Evolutionary conservation across 2,888 invertebrate genomes (phyloP), one percentile per base, ranked within the genome.

Genomic region (Lasioglossum marginatum): DNA sequence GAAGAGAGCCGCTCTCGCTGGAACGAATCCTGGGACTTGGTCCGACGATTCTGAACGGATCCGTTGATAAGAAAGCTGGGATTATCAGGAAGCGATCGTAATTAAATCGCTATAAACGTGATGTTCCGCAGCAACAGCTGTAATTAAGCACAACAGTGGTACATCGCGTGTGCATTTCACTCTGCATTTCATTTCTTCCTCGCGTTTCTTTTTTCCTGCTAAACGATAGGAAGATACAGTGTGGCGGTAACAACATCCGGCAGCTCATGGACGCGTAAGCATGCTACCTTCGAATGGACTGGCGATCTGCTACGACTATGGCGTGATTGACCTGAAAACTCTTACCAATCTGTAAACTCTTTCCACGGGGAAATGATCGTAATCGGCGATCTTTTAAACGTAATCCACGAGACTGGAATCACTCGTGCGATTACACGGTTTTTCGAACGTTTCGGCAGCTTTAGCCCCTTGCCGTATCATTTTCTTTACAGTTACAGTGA

Each of bases 51-150:
- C 37, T 16, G 23, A 45, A 71, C 37, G 27, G 34, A 12, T 10
- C 57, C 1, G 52, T 16, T 71, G 75, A 80, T 86, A 82, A 79
- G 48, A 73, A 66, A 75, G 74, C 77, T 72, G 68, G 68, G 81
- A 86, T 90, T 90, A 91, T 90, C 91, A 77, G 80, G 37, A 66
- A 12, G 40, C 80, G 83, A 87, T 90, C 81, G 77, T 84, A 75
- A 86, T 83, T 89, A 82, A 84, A 85, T 80, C 80, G 73, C 78
- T 88, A 83, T 82, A 57, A 66, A 66, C 31, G 31, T 8, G 5
- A 66, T 66, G 31, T 31, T 66, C 31, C 31, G 66, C 66, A 0
- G 52, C 23, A 66, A 34, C 19, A 66, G 31, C 31, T 66, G 16
- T 66, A 66, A 66, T 66, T 34, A 66, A 19, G 34, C 31, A 16